Conservation (phyloP, 1,140 invertebrate species). For the Bicyclus anynana region DNA sequence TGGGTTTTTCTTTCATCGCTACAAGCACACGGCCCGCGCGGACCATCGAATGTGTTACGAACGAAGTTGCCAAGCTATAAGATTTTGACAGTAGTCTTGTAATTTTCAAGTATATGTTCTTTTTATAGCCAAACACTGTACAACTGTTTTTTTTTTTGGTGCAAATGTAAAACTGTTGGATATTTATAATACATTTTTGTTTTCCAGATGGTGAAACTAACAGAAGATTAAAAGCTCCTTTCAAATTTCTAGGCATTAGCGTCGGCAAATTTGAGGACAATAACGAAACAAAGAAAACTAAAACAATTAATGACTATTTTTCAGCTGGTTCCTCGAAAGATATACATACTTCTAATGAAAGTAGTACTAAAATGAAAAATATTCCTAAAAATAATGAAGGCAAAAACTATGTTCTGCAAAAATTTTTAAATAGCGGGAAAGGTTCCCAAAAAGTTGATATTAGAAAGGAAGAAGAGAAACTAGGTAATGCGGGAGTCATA, state of each 20-base stretch:
- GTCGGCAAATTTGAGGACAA: conserved; percentile 87
- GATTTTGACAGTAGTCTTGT: no score
- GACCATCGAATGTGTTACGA: no score
- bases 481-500: conserved; percentile 19
- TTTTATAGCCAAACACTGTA: no score
- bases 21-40: no score
- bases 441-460: conserved; percentile 15
- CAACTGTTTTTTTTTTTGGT: no score
- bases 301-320: conserved; percentile 81
- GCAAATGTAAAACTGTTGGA: no score
- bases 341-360: conserved; percentile 12
- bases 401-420: conserved; percentile 45
- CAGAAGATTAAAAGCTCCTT: conserved; percentile 74
- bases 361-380: conserved; percentile 10
- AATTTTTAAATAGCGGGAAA: conserved; percentile 40
- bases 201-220: conserved; percentile 58
- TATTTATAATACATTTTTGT: neutral
- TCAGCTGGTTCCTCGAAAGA: conserved; percentile 53
- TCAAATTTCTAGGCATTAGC: conserved; percentile 86
- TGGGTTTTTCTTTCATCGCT: no score
- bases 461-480: conserved; percentile 8
- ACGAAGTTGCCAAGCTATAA: no score
- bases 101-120: no score
- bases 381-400: conserved; percentile 34
- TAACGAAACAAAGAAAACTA: conserved; percentile 75